phyloP scores from a whole-genome alignment of 1,140 invertebrate species.

The Rhizoglyphus robini region DNA sequence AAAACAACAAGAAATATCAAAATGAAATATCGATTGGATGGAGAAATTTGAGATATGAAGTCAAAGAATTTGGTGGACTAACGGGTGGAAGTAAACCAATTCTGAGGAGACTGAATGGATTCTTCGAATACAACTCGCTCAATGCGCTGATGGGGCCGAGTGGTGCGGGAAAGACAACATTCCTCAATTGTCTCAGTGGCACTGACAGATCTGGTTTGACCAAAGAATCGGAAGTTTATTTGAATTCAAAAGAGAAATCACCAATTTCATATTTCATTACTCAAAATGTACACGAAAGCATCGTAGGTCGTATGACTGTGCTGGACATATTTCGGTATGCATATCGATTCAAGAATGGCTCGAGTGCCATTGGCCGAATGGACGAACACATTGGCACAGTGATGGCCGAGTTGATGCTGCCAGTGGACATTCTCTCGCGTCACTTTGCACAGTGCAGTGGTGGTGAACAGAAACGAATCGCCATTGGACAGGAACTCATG shows the following conservation, averaged over 20 bases:
- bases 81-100: neutral
- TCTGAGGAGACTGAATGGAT: neutral
- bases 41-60: neutral
- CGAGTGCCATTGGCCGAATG: no score
- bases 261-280: neutral
- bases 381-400: neutral
- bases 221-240: neutral
- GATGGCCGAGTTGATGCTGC: neutral
- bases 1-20: no score
- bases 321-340: neutral
- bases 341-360: slow-evolving; percentile 2
- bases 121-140: neutral
- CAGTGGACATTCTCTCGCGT: neutral
- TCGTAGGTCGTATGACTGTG: slow-evolving; percentile 1
- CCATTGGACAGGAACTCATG: slow-evolving; percentile 66
- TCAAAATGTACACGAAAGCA: slow-evolving; percentile 2
- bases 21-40: no score
- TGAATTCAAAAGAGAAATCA: neutral
- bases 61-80: neutral
- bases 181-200: slow-evolving; percentile 20
- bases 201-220: neutral
- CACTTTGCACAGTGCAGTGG: slow-evolving; percentile 36
- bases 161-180: slow-evolving; percentile 29
- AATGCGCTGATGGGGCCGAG: slow-evolving; percentile 26
- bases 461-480: slow-evolving; percentile 78